These are phyloP conservation scores for Trichonephila inaurata DNA, from an alignment of 1,140 invertebrate genomes.

Conservation along the genomic window DNA sequence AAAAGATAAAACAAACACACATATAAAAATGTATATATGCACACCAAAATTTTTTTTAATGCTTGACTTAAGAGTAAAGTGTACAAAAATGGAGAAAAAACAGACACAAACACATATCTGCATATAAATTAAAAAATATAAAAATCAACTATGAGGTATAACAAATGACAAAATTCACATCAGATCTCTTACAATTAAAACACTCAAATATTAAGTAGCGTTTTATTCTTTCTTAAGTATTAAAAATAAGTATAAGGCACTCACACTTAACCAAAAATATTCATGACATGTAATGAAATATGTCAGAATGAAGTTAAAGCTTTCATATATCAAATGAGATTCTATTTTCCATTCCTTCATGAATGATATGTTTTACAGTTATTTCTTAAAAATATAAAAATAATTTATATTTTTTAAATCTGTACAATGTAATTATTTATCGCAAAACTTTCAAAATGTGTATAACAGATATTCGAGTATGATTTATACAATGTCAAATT, in stretches of 20 bases:
- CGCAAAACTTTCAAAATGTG: not conserved
- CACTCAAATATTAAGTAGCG: conserved; percentile 9
- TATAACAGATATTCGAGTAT: not conserved
- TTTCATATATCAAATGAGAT: not conserved
- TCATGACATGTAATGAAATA: not conserved
- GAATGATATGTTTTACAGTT: conserved; percentile 20
- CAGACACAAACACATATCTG: not conserved
- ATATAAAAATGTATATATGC: not conserved
- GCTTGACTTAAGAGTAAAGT: not conserved
- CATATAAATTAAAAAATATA: conserved; percentile 7
- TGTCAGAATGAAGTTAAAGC: conserved; percentile 21
- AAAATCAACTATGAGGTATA: conserved; percentile 24
- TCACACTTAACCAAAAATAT: not conserved
- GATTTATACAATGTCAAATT: conserved; percentile 16
- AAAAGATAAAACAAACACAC: conserved; percentile 5
- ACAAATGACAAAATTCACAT: not conserved
- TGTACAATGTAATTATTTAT: not conserved
- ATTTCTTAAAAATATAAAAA: not conserved
- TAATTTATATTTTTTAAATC: not conserved
- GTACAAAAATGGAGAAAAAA: not conserved
- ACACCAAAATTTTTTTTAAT: not conserved
- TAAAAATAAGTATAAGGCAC: conserved; percentile 16
- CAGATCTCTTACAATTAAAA: conserved; percentile 12
- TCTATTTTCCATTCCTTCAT: not conserved
- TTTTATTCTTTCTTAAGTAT: not conserved